Evolutionary conservation across 2,888 invertebrate species (phyloP), one percentile per base, ranked within the genome.

Genomic region (Meghimatium bilineatum): DNA sequence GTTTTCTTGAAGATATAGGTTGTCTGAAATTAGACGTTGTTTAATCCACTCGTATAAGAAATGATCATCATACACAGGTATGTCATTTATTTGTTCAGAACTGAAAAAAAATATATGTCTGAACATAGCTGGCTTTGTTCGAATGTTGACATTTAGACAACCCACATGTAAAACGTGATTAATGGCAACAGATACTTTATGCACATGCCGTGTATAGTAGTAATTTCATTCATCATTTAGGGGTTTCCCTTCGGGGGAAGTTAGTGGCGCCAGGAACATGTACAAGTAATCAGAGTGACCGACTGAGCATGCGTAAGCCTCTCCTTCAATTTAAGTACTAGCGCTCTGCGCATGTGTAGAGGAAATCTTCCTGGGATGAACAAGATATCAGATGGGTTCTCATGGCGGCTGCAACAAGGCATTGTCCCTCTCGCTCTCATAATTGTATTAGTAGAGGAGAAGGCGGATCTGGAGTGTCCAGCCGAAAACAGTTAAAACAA

Each of bases 381-480:
- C 72, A 80, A 67, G 85, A 71, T 87, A 90, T 91, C 90, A 91
- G 90, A 91, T 90, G 91, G 90, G 88, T 89, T 88, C 91, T 89
- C 90, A 91, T 91, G 91, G 91, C 91, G 91, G 90, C 91, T 88
- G 88, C 89, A 86, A 91, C 91, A 88, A 90, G 92, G 89, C 89
- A 90, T 89, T 91, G 92, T 87, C 87, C 88, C 85, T 90, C 90
- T 86, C 89, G 89, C 83, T 89, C 91, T 87, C 88, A 88, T 81
- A 88, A 86, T 90, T 91, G 87, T 84, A 82, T 77, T 77, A 83
- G 72, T n/a, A 67, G 34, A 67, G 60, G 60, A 63, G 86, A 86
- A 80, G 76, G 76, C 87, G 89, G 89, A 86, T 88, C 88, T 87
- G 88, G 86, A 84, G 87, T 86, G 60, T 90, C 89, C 88, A 89